These are phyloP conservation scores for Tragulus kanchil DNA, from an alignment of 2,113 vertebrate genomes.

Conservation along the genomic window DNA sequence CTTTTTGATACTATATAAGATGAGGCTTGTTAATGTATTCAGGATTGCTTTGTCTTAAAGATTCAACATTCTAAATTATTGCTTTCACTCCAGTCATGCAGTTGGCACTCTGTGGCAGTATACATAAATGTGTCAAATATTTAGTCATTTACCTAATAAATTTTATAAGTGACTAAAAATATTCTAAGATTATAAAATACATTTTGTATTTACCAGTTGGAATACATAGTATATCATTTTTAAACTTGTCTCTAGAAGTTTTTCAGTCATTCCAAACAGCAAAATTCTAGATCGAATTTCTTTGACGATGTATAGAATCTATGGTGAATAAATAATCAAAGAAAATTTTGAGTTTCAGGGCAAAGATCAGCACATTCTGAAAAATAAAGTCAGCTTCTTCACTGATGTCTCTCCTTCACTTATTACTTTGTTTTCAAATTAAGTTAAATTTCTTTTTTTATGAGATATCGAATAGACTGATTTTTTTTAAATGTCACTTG, in stretches of 20 bases:
- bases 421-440: background rate
- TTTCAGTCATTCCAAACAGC: constrained; percentile 28
- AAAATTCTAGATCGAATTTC: constrained; percentile 42
- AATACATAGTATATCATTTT: background rate
- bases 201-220: constrained; percentile 57
- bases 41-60: background rate
- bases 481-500: background rate
- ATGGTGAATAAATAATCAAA: constrained; percentile 52
- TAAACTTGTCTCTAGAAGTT: background rate
- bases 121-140: constrained; percentile 16
- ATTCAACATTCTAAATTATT: constrained; percentile 19
- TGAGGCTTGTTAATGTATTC: constrained; percentile 54
- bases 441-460: background rate
- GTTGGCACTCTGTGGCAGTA: background rate
- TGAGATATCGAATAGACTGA: background rate
- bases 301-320: constrained; percentile 34
- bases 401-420: background rate
- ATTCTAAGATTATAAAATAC: constrained; percentile 47
- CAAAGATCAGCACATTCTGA: background rate
- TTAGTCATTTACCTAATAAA: constrained; percentile 57
- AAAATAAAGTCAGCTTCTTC: background rate
- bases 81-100: background rate
- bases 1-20: background rate
- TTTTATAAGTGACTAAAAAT: constrained; percentile 1
- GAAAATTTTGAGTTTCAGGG: constrained; percentile 19